phyloP scores from a whole-genome alignment of 1,140 invertebrate species.

The Eumaeus atala region DNA sequence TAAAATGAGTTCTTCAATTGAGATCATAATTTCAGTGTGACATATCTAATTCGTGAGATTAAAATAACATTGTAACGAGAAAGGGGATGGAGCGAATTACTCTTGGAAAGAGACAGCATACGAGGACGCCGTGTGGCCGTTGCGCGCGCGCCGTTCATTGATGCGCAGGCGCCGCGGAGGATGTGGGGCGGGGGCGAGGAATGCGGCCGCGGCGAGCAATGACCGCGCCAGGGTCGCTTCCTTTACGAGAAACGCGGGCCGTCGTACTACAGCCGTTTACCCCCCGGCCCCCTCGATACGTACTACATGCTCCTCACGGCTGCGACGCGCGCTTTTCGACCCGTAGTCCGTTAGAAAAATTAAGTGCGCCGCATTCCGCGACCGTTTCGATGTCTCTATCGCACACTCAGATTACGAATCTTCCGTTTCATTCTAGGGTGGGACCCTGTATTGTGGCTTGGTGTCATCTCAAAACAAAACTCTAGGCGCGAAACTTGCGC shows the following conservation, averaged over 20 bases:
- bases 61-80: neutral
- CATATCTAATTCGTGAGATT: neutral
- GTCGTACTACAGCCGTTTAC: conserved; percentile 65
- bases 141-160: conserved; percentile 67
- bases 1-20: no score
- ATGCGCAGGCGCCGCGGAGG: conserved; percentile 57
- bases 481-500: conserved; percentile 37
- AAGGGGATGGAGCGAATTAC: conserved; percentile 1
- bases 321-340: conserved; percentile 62
- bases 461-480: conserved; percentile 23
- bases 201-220: conserved; percentile 70
- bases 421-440: conserved; percentile 30
- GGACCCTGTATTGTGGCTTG: conserved; percentile 23
- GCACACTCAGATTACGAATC: conserved; percentile 24
- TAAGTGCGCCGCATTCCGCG: conserved; percentile 66
- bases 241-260: conserved; percentile 69
- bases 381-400: conserved; percentile 46
- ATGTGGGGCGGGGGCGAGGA: conserved; percentile 48
- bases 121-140: conserved; percentile 36
- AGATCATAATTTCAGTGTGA: no score
- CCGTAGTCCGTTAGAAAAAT: conserved; percentile 70
- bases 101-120: conserved; percentile 31
- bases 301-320: conserved; percentile 55
- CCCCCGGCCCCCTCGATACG: conserved; percentile 33
- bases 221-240: conserved; percentile 72